A percentile compares a stretch with the other conserved stretches of the same genome.
phyloP scores from a whole-genome alignment of 1,140 invertebrate genomes.

The Lordiphosa stackelbergi region DNA sequence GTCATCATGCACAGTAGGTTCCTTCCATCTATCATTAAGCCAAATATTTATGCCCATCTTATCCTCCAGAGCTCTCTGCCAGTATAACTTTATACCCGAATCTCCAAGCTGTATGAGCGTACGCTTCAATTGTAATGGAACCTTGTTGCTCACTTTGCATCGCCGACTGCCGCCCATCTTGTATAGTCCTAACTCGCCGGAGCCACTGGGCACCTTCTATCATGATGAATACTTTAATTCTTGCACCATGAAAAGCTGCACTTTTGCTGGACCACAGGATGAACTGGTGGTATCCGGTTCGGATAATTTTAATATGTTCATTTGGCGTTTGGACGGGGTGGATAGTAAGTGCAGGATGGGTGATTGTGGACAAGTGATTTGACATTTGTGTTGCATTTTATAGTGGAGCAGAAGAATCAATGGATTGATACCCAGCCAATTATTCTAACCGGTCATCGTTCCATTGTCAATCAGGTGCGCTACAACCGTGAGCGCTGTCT shows the following conservation, averaged over 20 bases:
- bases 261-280: constrained; percentile 93
- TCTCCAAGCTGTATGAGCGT: constrained; percentile 94
- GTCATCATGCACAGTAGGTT: constrained; percentile 87
- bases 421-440: constrained; percentile 86
- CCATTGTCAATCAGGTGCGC: constrained; percentile 97
- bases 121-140: constrained; percentile 89
- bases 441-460: constrained; percentile 92
- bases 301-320: constrained; percentile 96
- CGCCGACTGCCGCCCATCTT: constrained; percentile 90
- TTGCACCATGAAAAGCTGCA: constrained; percentile 97
- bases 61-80: constrained; percentile 80
- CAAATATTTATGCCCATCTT: background rate
- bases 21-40: accelerated
- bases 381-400: background rate
- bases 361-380: no score
- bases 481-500: constrained; percentile 91
- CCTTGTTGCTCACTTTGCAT: constrained; percentile 88
- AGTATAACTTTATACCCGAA: constrained; percentile 84
- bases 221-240: constrained; percentile 96
- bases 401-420: constrained; percentile 75
- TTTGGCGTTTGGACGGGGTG: constrained; percentile 89
- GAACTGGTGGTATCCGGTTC: constrained; percentile 94
- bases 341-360: constrained; percentile 77
- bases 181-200: constrained; percentile 83
- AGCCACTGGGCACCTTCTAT: constrained; percentile 90